Evolutionary conservation across 37 sponge, comb jelly and placozoan species (phyloP).

Genomic region (Agelas oroides): DNA sequence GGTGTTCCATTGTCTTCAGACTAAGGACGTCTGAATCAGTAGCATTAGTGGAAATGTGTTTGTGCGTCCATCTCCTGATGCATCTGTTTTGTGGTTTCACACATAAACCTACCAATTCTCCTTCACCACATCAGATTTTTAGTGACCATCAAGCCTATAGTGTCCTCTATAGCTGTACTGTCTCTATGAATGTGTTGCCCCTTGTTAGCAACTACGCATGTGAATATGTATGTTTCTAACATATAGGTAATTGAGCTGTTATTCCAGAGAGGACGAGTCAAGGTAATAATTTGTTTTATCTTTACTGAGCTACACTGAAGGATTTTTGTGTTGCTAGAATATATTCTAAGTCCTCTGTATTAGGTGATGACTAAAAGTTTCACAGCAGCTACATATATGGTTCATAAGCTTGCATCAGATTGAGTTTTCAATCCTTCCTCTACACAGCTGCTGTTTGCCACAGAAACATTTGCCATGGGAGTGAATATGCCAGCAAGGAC

Average conservation of each 20-base stretch:
- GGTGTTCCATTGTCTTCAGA: neutral
- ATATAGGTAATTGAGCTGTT: slow-evolving; percentile 89
- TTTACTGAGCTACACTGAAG: neutral
- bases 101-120: neutral
- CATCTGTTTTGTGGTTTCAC: neutral
- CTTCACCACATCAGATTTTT: too few relatives aligned
- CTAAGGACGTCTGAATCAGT: neutral
- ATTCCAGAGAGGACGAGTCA: slow-evolving; percentile 89
- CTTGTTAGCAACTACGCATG: too few relatives aligned
- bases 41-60: neutral
- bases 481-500: slow-evolving; percentile 99
- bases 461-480: slow-evolving; percentile 99
- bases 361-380: too few relatives aligned
- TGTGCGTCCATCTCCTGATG: neutral
- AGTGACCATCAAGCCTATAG: too few relatives aligned
- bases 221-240: neutral
- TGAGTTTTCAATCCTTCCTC: neutral
- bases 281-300: slow-evolving; percentile 44
- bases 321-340: too few relatives aligned
- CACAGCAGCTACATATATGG: neutral
- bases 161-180: too few relatives aligned
- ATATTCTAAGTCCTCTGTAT: too few relatives aligned
- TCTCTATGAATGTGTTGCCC: too few relatives aligned
- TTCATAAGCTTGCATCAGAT: neutral
- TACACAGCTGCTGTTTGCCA: slow-evolving; percentile 86